Evolutionary conservation across 2,888 invertebrate genomes (phyloP), one percentile per base, ranked within the genome.

Genomic region (Ochropacha duplaris): DNA sequence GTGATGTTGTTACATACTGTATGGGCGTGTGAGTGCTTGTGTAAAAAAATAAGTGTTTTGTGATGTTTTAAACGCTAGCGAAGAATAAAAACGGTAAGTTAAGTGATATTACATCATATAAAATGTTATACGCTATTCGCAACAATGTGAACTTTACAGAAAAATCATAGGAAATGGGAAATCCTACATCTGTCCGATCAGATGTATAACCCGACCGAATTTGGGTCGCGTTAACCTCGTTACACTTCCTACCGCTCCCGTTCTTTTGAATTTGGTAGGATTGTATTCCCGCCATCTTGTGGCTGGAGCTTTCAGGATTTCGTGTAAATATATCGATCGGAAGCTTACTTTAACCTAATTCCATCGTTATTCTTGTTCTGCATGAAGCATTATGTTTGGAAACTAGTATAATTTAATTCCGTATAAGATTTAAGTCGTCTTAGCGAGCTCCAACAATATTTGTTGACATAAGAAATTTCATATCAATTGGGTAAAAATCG

Each of bases 21-120:
- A 87, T 86, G 92, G 92, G 93, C 92, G 93, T 92, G 90, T 90
- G 87, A 90, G 91, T 92, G 92, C 88, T 90, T 88, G 92, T 90
- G 90, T 84, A 84, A 86, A 90, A n/a, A 85, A 86, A 83, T 78
- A 79, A 80, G 90, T 92, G 91, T 90, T 90, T 91, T 88, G 91
- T 92, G 91, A 83, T 89, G 84, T 84, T 86, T 78, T 81, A 85
- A 79, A 81, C 75, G 76, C 81, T 81, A 83, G 88, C 84, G 84
- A 82, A 87, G 81, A 74, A 78, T 66, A 75, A 80, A 87, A 90
- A 87, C 84, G 86, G 92, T 92, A 69, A 90, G 92, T 86, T 74
- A 61, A 79, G 57, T 64, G 69, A 69, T 68, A 77, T 87, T 72
- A 81, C 64, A 66, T 60, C 54, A 31, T 64, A 61, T 63, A 62